These are phyloP conservation scores for Microcaecilia unicolor DNA, from an alignment of 2,797 vertebrate species.

Conservation along the genomic window DNA sequence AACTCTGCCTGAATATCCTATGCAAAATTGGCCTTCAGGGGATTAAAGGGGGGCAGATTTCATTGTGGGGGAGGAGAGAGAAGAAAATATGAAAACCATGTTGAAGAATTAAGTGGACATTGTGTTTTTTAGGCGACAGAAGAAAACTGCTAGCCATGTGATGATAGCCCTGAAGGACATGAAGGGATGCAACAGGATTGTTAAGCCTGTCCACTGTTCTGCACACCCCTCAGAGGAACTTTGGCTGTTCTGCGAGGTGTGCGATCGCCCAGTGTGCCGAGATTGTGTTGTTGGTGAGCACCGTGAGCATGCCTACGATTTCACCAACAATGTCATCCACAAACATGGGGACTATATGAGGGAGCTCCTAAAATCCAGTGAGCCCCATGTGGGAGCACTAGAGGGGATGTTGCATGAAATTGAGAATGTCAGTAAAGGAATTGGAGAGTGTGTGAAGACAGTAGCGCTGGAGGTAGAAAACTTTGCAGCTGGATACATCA, in stretches of 20 bases:
- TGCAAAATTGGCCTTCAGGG: no score
- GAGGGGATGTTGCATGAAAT: slow-evolving; percentile 57
- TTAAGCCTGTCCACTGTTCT: slow-evolving; percentile 65
- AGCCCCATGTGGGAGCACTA: slow-evolving; percentile 54
- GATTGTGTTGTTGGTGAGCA: slow-evolving; percentile 70
- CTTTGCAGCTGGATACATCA: slow-evolving; percentile 66
- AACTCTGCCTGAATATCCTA: no score
- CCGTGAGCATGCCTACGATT: slow-evolving; percentile 63
- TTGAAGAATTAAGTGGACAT: no score
- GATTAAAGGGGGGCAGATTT: no score
- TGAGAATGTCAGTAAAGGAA: slow-evolving; percentile 34
- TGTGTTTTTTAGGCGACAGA: slow-evolving; percentile 83
- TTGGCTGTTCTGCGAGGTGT: slow-evolving; percentile 76
- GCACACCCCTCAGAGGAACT: slow-evolving; percentile 74
- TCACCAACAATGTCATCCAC: slow-evolving; percentile 47
- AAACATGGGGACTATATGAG: slow-evolving; percentile 64
- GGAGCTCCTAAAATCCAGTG: slow-evolving; percentile 57
- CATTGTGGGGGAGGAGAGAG: no score
- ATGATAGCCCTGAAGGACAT: slow-evolving; percentile 58
- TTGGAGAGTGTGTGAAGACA: slow-evolving; percentile 39
- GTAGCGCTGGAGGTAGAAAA: slow-evolving; percentile 55
- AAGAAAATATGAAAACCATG: no score
- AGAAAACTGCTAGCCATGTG: slow-evolving; percentile 66
- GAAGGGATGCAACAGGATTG: slow-evolving; percentile 48
- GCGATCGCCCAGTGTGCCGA: slow-evolving; percentile 70